Conservation (phyloP, 2,113 vertebrate species). For the Lethenteron camtschaticum region DNA sequence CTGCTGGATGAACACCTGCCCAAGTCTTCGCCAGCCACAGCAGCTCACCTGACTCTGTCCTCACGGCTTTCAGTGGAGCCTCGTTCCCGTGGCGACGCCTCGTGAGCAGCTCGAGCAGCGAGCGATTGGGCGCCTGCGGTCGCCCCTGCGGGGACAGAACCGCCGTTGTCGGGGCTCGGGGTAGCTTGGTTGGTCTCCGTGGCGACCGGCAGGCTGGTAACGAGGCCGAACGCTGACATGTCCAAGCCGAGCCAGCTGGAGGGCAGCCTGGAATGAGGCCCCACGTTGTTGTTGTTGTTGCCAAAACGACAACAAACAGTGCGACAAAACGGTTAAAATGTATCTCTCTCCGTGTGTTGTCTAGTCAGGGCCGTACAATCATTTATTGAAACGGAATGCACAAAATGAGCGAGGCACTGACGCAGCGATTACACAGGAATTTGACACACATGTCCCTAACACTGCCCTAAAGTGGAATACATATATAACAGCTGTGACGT, state of each 20-base stretch:
- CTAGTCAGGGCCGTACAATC: background rate
- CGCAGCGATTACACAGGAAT: background rate
- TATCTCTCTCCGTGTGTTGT: background rate
- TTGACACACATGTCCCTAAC: background rate
- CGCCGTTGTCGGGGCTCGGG: slow-evolving; percentile 9
- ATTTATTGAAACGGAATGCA: background rate
- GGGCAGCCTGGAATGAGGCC: slow-evolving; percentile 31
- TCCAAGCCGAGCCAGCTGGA: slow-evolving; percentile 76
- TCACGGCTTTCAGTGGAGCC: background rate
- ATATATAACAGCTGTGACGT: too few species aligned
- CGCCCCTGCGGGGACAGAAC: slow-evolving; percentile 10
- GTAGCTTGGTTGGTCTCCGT: slow-evolving; percentile 32
- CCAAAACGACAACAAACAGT: background rate
- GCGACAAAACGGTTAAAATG: background rate
- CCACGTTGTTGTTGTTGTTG: background rate
- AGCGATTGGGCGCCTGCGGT: background rate
- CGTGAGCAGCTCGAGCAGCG: slow-evolving; percentile 10
- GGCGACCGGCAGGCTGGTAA: slow-evolving; percentile 46
- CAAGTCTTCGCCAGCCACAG: background rate
- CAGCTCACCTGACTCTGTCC: fast-evolving
- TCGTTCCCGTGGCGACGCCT: slow-evolving; percentile 18
- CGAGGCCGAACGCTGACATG: slow-evolving; percentile 43
- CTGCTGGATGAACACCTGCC: too few species aligned
- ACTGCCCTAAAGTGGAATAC: fast-evolving
- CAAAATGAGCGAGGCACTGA: background rate